Base-by-base conservation (phyloP, 2,797 vertebrate genomes). In the Selene dorsalis region DNA sequence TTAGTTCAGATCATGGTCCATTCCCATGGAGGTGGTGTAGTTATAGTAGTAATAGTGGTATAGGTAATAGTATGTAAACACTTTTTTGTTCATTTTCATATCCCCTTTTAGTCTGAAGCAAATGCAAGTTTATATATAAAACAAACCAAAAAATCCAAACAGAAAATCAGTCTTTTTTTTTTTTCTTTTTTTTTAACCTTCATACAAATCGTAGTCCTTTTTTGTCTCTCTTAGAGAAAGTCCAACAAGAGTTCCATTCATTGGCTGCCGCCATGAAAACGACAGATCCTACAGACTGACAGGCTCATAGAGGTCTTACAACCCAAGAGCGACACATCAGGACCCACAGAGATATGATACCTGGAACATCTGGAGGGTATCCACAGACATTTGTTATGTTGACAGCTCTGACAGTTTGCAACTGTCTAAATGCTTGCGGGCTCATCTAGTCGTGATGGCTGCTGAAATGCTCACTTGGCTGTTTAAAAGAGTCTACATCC, bases 51-150 rank as follows among this genome's bases (percentile, higher is more conserved):
- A 88, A 87, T 90, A 97, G 96, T 96, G 96, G 95, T 96, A 97
- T 95, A 89, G 73, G 84, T 92, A 89, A 91, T 88, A 90, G 93
- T 95, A 96, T 97, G 97, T 98, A 97, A 99, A 98, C 96, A 96
- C 95, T 95, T 96, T 96, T 90, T 90, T 89, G 73, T 91, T 87
- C n/a, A 69, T 89, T 88, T 91, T 88, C 75, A 88, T 78, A 82
- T 86, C 68, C 79, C 87, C 85, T 84, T 91, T 80, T 82, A 84
- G 75, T 95, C 94, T 95, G 95, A 97, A 97, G 96, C 95, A 96
- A 96, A 96, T 93, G 95, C 96, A 96, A 95, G 95, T 96, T 96
- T 95, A 95, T 95, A 95, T 95, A 96, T 94, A 93, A 94, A 89
- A 84, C 72, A 85, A 84, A 81, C 74, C 66, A 79, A 84, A 76